Evolutionary conservation across 2,113 vertebrate genomes (phyloP), one percentile per base, ranked within the genome.

Genomic region (Mastomys natalensis): DNA sequence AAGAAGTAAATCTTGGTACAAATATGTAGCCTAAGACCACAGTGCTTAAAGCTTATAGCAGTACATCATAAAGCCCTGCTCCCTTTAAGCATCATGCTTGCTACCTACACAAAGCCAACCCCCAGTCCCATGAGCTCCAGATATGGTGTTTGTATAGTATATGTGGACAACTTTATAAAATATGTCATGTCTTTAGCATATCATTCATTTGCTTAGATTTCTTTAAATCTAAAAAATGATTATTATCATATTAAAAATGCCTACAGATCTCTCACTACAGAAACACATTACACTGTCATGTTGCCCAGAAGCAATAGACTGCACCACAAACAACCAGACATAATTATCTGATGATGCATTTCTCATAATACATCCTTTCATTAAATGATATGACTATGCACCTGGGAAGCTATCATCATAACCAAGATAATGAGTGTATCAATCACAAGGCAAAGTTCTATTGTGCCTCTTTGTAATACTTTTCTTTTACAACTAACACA

Each of bases 1-100:
- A 60, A 60, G 66, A 60, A 55, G 84, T 13, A 15, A 60, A 73
- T 48, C 13, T 43, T 37, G 21, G 8, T 6, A 58, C 31, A 60
- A 84, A 37, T 24, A 7, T 43, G 31, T 15, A 60, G 6, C 7
- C 7, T 9, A 2, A 72, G 2, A 53, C 1, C 10, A 43, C 26
- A 45, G 45, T 11, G 37, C 7, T 34, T 19, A 5, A 5, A 10
- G 48, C 24, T 62, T 45, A 62, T 4, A 62, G n/a, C 81, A 84
- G n/a, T 43, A 7, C 37, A 22, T 9, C 5, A 7, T 11, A 15
- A 80, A 9, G 7, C 31, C 5, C 6, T 40, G 0, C 3, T 40
- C 11, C n/a, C 53, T 31, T 11, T 0, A 13, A 21, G 11, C 4
- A 10, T 45, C 34, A 29, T 11, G 13, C 3, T 10, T 43, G n/a